Base-by-base conservation (phyloP, 37 sponge, comb jelly and placozoan species). In the Theonella swinhoei region DNA sequence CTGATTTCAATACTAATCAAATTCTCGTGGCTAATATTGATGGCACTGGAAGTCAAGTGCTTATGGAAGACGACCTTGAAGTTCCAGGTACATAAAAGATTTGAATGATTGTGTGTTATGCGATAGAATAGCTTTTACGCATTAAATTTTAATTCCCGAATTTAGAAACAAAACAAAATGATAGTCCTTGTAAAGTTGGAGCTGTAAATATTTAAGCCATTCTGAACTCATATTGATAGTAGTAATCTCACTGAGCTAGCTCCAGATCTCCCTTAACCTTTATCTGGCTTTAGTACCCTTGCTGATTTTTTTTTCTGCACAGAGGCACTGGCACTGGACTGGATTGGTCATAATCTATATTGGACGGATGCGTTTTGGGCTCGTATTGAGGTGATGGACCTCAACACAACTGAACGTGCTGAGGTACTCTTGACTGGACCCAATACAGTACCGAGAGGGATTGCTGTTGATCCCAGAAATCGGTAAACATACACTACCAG, bases 401-500 rank as follows among this genome's bases (percentile, higher is more conserved):
- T 42, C 1, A 20, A 22, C 26, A 41, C 40, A 1, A 79, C 64
- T 31, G 42, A 47, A 3, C 70, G 71, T 25, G 77, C 39, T 43
- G 38, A 24, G 9, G 67, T 84, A 25, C 9, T 84, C 34, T 36
- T 2, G 0, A 59, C 61, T 17, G 62, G 77, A 22, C 24, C 62
- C 1, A 33, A n/a, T 42, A 66, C 33, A 7, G 26, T 64, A 34
- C 85, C 77, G 1, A 30, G 81, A 39, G 88, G 47, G 2, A 63
- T 87, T 3, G 76, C 72, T 33, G 60, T 87, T 22, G 88, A 87
- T 54, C 88, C 88, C 20, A 80, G 30, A 14, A 87, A 61, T 41
- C 74, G 81, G 88, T 87, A 66, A 32, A 42, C 7, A 8, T 30
- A 66, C 67, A 23, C 17, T 30, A 59, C 61, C 20, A 20, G 14